phyloP scores from a whole-genome alignment of 1,140 invertebrate genomes.

The Hydropsyche tenuis region DNA sequence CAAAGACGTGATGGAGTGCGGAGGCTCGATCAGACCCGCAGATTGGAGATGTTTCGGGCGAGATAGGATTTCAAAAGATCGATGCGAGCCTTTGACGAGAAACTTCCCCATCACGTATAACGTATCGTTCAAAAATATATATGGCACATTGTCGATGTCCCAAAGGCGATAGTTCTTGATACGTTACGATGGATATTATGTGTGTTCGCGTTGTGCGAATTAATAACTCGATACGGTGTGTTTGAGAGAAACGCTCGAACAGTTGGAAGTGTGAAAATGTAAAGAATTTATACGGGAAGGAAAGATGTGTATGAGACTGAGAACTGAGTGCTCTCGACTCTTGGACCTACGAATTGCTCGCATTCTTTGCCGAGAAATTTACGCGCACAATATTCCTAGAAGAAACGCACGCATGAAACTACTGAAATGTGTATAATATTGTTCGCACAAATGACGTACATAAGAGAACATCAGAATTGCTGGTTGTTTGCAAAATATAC shows the following conservation, averaged over 20 bases:
- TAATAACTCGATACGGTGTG: not conserved
- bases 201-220: not conserved
- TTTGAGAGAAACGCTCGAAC: slow-evolving; percentile 9
- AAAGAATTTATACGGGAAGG: not conserved
- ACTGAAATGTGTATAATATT: no score
- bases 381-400: slow-evolving; percentile 1
- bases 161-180: no score
- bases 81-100: slow-evolving; percentile 29
- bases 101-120: no score
- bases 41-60: slow-evolving; percentile 30
- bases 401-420: no score
- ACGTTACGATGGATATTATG: no score
- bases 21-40: slow-evolving; percentile 29
- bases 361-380: slow-evolving; percentile 5
- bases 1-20: slow-evolving; percentile 39
- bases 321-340: slow-evolving; percentile 3
- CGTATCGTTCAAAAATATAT: slow-evolving; percentile 10
- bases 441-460: no score
- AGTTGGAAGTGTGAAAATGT: slow-evolving; percentile 23
- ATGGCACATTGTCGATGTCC: no score
- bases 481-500: no score
- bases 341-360: slow-evolving; percentile 18
- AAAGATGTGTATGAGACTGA: slow-evolving; percentile 9
- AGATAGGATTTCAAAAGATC: slow-evolving; percentile 38
- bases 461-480: no score